phyloP scores from a whole-genome alignment of 2,113 vertebrate species.

The Python bivittatus region DNA sequence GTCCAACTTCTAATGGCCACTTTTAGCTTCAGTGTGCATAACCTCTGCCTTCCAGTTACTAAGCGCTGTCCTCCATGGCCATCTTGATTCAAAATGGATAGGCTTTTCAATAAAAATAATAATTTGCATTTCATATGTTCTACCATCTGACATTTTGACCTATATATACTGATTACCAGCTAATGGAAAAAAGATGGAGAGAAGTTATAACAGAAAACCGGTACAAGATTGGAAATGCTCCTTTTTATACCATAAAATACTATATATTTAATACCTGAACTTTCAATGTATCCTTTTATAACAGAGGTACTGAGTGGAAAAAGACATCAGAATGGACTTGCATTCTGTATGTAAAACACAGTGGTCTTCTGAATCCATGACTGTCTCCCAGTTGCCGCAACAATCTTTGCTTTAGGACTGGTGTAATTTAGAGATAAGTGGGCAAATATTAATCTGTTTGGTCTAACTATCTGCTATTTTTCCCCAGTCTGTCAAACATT shows the following conservation, averaged over 20 bases:
- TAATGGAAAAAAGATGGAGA: neutral
- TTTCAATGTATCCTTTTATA: neutral
- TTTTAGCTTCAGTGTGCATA: neutral
- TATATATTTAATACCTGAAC: neutral
- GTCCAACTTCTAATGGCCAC: neutral
- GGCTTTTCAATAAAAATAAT: neutral
- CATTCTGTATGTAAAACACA: neutral
- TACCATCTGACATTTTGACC: neutral
- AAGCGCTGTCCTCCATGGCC: neutral
- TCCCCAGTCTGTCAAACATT: too few relatives aligned
- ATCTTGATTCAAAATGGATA: neutral
- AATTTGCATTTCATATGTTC: neutral
- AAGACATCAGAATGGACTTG: neutral
- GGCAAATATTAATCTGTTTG: too few relatives aligned
- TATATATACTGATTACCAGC: neutral
- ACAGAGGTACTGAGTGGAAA: neutral
- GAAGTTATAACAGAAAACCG: neutral
- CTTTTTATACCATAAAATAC: neutral
- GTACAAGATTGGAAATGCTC: neutral
- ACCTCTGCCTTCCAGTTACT: neutral
- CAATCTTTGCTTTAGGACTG: neutral
- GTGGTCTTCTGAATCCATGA: too few relatives aligned
- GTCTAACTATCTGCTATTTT: too few relatives aligned
- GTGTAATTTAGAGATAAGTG: too few relatives aligned
- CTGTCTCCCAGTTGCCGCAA: neutral